Conservation (phyloP, 2,888 invertebrate genomes). For the Pyralis farinalis region DNA sequence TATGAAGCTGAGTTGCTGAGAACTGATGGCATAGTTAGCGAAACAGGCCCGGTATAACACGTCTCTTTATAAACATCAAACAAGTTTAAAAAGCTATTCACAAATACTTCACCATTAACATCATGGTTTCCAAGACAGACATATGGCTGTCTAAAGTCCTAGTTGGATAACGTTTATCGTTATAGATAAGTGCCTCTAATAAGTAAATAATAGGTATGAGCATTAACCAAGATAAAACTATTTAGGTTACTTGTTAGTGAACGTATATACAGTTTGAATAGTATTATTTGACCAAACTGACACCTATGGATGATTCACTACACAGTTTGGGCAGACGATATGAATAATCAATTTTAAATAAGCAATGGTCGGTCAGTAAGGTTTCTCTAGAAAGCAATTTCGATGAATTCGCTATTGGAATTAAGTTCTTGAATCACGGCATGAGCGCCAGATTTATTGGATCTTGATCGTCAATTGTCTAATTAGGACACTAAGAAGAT, state of each 20-base stretch:
- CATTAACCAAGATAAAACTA: slow-evolving; percentile 53
- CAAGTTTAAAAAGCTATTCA: not conserved
- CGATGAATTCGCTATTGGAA: no score
- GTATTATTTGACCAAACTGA: no score
- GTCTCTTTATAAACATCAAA: not conserved
- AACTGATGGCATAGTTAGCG: slow-evolving; percentile 17
- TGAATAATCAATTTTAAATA: no score
- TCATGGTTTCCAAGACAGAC: slow-evolving; percentile 3
- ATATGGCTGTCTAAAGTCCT: slow-evolving; percentile 2
- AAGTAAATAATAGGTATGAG: slow-evolving; percentile 39
- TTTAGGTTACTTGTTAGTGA: slow-evolving; percentile 53
- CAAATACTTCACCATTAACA: not conserved
- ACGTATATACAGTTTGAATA: no score
- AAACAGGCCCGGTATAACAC: not conserved
- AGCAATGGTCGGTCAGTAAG: no score
- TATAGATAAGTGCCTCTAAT: slow-evolving; percentile 7
- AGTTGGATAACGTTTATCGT: slow-evolving; percentile 8
- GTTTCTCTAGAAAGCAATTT: no score
- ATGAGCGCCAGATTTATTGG: no score
- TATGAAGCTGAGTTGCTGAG: slow-evolving; percentile 34
- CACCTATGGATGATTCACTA: no score
- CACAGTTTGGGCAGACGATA: no score
- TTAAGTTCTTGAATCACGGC: no score
- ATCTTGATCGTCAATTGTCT: no score
- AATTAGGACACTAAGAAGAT: no score